phyloP scores from a whole-genome alignment of 1,140 invertebrate genomes.

The Drosophila orena region DNA sequence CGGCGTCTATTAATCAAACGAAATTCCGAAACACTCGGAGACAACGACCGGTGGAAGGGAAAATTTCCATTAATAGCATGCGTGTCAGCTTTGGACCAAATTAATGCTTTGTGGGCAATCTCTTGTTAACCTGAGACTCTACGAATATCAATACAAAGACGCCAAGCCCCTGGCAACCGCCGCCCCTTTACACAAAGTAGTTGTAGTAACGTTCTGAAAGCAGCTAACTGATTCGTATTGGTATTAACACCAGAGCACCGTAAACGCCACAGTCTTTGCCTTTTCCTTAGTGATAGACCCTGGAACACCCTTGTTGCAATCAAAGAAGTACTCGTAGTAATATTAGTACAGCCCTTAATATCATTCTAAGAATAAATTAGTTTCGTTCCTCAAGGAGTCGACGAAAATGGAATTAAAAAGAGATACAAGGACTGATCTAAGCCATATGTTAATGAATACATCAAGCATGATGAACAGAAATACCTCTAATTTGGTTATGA shows the following conservation, averaged over 20 bases:
- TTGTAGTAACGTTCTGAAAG: conserved; percentile 13
- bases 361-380: too few species aligned
- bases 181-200: background rate
- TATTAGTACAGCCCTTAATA: too few species aligned
- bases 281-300: conserved; percentile 10
- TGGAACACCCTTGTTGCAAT: too few species aligned
- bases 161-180: conserved; percentile 2
- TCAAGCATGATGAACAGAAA: background rate
- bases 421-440: too few species aligned
- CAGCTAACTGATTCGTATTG: conserved; percentile 26
- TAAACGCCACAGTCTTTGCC: conserved; percentile 12
- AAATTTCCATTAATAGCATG: conserved; percentile 57
- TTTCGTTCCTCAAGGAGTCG: too few species aligned
- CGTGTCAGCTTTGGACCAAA: conserved; percentile 60
- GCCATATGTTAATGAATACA: too few species aligned
- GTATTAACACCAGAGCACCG: conserved; percentile 25
- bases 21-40: conserved; percentile 41
- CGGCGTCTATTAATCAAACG: conserved; percentile 57
- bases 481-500: background rate
- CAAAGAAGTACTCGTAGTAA: too few species aligned
- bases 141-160: conserved; percentile 26
- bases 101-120: conserved; percentile 59
- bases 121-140: conserved; percentile 47
- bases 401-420: too few species aligned
- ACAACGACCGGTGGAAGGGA: conserved; percentile 22